phyloP scores from a whole-genome alignment of 2,888 invertebrate species.

The Trichopoda pennipes region DNA sequence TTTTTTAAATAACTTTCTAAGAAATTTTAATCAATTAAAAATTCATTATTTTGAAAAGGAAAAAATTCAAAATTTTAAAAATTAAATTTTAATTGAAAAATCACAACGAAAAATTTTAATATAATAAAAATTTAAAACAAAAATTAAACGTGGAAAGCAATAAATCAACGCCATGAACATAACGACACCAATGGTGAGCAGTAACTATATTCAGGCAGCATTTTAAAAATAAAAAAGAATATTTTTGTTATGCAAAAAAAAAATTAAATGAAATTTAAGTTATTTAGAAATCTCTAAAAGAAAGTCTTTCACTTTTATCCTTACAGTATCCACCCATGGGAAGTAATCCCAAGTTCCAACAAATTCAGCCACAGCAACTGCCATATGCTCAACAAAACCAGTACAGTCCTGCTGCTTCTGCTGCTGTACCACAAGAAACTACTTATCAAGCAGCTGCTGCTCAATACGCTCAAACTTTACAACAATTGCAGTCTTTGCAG shows the following conservation, averaged over 20 bases:
- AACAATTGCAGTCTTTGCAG: constrained; percentile 65
- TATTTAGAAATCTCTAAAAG: not conserved
- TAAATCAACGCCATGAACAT: constrained; percentile 41
- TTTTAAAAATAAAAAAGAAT: not conserved
- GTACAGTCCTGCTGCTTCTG: constrained; percentile 64
- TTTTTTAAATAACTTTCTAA: not conserved
- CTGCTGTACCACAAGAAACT: constrained; percentile 19
- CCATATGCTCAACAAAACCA: constrained; percentile 69
- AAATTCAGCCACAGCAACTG: constrained; percentile 59
- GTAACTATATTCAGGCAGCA: not conserved
- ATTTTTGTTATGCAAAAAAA: not conserved
- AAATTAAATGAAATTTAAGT: too few species aligned
- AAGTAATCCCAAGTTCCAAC: constrained; percentile 43
- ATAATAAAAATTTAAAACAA: not conserved
- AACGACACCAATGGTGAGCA: constrained; percentile 41
- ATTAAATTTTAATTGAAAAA: constrained; percentile 8
- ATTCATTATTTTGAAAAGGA: not conserved
- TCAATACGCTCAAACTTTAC: constrained; percentile 69
- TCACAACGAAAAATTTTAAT: not conserved
- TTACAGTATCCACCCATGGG: constrained; percentile 62
- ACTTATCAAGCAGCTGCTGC: constrained; percentile 56
- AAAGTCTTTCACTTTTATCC: not conserved
- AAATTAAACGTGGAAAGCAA: constrained; percentile 25
- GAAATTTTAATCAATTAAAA: constrained; percentile 19
- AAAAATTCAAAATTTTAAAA: not conserved